Evolutionary conservation across 2,888 invertebrate genomes (phyloP), one percentile per base, ranked within the genome.

Genomic region (Calephelis perditalis): DNA sequence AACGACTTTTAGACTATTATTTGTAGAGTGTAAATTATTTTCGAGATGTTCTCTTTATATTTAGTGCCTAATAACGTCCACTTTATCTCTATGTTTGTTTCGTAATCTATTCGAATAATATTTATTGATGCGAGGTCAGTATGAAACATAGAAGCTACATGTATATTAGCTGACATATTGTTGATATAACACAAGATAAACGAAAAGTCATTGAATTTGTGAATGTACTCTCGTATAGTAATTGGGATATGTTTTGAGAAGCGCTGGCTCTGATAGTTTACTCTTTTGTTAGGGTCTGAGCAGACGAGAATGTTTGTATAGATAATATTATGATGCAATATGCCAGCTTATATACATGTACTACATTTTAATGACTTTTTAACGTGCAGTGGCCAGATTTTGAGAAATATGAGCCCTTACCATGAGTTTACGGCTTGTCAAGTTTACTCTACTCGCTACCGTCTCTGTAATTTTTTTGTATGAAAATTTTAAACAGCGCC

Each of bases 81-180:
- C 73, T 80, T 81, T 82, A 81, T 73, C 75, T 79, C 77, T 55
- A 54, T 58, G 79, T 76, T 84, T 85, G 78, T 83, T 84, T 84
- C 73, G 81, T 81, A 82, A 77, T 82, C 79, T 77, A 80, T 82
- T 81, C 79, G 77, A 82, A 79, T 81, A 82, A 82, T 86, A 86
- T 86, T 86, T 86, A 86, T 87, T 84, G 78, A 84, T 84, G 85
- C 79, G 82, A 82, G 87, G 87, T 87, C 87, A 89, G 86, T 87
- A 86, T 81, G 71, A 49, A 49, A 26, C 49, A 10, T 49, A 26
- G 0, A 26, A 7, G 26, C 9, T 49, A 49, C 26, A 8, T 15
- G 26, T 49, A 49, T 49, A 49, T 49, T 52, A 26, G 49, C 49
- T 35, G 49, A 35, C 5, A 52, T 52, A 15, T 10, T 10, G 6